Evolutionary conservation across 2,797 vertebrate genomes (phyloP), one percentile per base, ranked within the genome.

Genomic region (Taeniopygia guttata): DNA sequence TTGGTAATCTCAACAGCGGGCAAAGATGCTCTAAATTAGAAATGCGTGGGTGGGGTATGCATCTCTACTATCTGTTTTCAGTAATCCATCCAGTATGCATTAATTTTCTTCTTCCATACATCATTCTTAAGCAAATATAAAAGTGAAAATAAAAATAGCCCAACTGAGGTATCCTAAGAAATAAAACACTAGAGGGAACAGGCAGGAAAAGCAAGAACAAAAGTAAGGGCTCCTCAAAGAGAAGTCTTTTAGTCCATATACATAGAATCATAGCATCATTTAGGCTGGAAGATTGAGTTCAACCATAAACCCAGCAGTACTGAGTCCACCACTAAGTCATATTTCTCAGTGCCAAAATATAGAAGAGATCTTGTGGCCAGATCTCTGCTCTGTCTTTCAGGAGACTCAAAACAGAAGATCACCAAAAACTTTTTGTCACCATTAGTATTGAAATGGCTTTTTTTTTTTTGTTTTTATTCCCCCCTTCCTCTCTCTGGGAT

Each of bases 11-110:
- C 43, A 23, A 73, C 10, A 92, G 83, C 26, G 2, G 80, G 54
- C 75, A 86, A 91, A 83, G 91, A 87, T 46, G 48, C 56, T 87
- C 92, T 75, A 89, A 92, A 91, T 48, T 49, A 85, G 84, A 94
- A 96, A 86, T 0, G 0, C 0, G 43, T 89, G 68, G 75, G 64
- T 67, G 69, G 60, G 55, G 91, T 89, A 70, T 26, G 15, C 25
- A 76, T 76, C 83, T 84, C 83, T 60, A 45, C 58, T 83, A 42
- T 74, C 54, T 84, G 42, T 55, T 87, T 76, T 70, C 64, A 68
- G 67, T 90, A 94, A 94, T 84, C 87, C 48, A 46, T 42, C 36
- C 9, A 5, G 46, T 84, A 77, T 13, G 8, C 38, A 13, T 63
- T 26, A 22, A 10, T 42, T 51, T 78, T 87, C 77, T 38, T 5